Conservation (phyloP, 2,888 invertebrate genomes). For the Stenichneumon culpator region DNA sequence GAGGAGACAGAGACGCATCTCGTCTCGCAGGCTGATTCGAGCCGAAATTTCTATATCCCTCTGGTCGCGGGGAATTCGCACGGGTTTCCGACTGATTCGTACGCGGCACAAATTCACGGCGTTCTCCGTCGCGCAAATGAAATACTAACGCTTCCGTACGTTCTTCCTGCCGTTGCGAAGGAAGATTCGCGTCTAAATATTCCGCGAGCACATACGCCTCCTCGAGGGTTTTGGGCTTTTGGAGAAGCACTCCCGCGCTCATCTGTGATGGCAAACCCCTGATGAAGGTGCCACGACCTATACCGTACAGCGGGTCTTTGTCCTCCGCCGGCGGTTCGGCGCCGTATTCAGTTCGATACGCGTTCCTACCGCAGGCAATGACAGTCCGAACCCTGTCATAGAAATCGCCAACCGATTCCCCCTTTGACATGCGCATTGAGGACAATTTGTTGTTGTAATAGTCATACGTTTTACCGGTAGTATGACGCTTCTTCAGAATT, state of each 20-base stretch:
- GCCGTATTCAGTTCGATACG: not conserved
- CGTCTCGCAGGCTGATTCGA: not conserved
- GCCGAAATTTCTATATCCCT: not conserved
- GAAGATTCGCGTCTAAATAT: not conserved
- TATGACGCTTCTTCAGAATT: conserved; percentile 11
- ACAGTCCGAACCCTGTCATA: not conserved
- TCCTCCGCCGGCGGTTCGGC: not conserved
- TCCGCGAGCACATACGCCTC: conserved; percentile 9
- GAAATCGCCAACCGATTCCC: conserved; percentile 21
- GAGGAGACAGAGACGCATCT: no score
- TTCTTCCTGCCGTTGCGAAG: no score
- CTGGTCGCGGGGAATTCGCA: not conserved
- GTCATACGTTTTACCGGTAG: not conserved
- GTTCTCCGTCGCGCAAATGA: not conserved
- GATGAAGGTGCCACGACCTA: not conserved
- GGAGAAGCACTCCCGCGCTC: not conserved
- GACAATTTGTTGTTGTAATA: no score
- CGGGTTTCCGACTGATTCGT: not conserved
- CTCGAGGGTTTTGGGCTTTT: not conserved
- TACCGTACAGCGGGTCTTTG: not conserved
- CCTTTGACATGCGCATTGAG: not conserved
- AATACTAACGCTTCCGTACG: not conserved
- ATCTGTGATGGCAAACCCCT: not conserved
- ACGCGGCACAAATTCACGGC: not conserved
- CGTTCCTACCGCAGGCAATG: not conserved